These are phyloP conservation scores for Chelonia mydas DNA, from an alignment of 2,797 vertebrate species.

Conservation along the genomic window DNA sequence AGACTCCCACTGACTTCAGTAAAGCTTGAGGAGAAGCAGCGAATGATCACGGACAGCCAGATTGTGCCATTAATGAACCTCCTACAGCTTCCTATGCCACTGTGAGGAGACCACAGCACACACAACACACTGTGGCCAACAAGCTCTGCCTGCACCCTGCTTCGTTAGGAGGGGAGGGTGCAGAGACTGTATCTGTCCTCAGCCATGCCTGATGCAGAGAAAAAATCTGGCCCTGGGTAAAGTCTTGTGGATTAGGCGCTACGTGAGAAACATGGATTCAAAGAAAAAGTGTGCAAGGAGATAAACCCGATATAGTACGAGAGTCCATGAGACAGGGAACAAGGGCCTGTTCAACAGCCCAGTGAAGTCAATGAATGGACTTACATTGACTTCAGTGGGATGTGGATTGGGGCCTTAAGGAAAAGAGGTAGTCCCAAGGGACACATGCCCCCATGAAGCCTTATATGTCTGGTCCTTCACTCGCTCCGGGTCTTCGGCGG, in stretches of 20 bases:
- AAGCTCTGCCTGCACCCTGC: neutral
- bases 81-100: neutral
- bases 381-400: neutral
- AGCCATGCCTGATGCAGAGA: no score
- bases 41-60: neutral
- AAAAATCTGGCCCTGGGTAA: no score
- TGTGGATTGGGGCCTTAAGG: neutral
- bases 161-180: neutral
- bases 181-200: neutral
- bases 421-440: neutral
- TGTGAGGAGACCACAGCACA: neutral
- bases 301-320: neutral
- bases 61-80: neutral
- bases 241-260: no score
- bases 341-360: neutral
- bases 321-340: neutral
- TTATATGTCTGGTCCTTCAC: neutral
- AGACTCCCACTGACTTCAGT: neutral
- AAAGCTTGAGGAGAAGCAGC: neutral
- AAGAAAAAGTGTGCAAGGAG: neutral
- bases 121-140: neutral
- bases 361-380: neutral
- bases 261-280: neutral
- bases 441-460: neutral
- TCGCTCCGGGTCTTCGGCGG: no score